Conservation (phyloP, 2,113 vertebrate genomes). For the Mobula hypostoma region DNA sequence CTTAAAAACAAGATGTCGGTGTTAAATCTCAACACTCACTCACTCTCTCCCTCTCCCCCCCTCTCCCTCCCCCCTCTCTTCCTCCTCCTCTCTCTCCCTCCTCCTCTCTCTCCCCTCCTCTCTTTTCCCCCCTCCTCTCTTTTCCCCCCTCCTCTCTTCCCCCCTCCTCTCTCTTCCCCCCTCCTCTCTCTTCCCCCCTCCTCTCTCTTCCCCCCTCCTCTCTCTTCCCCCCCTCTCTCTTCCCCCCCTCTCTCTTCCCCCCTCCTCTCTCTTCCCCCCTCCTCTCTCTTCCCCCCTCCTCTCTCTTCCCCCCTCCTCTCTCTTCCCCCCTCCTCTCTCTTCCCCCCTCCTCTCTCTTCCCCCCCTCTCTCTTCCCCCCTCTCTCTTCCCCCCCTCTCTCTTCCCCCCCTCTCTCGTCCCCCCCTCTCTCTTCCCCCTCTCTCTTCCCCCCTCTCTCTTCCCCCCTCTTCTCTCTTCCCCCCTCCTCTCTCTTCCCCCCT, state of each 20-base stretch:
- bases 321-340: neutral
- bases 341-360: constrained; percentile 62
- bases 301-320: no score
- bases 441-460: constrained; percentile 66
- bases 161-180: no score
- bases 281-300: no score
- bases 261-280: no score
- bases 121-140: neutral
- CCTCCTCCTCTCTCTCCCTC: neutral
- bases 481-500: no score
- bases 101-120: no score
- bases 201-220: no score
- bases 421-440: constrained; percentile 74
- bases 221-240: no score
- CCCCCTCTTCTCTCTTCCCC: no score
- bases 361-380: constrained; percentile 90
- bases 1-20: no score
- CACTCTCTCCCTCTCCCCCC: neutral
- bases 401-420: constrained; percentile 83
- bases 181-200: no score
- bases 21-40: neutral
- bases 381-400: constrained; percentile 79
- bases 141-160: neutral
- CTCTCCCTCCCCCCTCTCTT: neutral
- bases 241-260: no score